Percentiles rank a stretch among this genome's conserved stretches.
phyloP scores from a whole-genome alignment of 2,888 invertebrate species.

The Diaphora mendica region DNA sequence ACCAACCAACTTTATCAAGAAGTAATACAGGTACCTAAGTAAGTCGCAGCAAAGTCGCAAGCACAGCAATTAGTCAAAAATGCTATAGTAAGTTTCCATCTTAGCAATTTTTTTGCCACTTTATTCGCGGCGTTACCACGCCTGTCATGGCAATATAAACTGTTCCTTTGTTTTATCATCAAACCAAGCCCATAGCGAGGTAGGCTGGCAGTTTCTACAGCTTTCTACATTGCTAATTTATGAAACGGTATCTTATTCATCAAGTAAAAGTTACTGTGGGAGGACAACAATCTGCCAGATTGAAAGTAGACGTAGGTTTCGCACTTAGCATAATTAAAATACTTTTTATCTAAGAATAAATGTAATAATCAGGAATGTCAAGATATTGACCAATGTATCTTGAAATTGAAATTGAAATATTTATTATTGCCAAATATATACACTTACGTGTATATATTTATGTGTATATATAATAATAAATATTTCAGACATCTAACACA shows the following conservation, averaged over 20 bases:
- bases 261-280: slow-evolving; percentile 20
- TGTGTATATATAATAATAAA: too few relatives aligned
- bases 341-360: slow-evolving; percentile 9
- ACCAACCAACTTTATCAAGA: background rate
- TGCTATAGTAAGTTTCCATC: background rate
- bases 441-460: too few relatives aligned
- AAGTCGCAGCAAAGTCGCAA: too few relatives aligned
- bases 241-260: slow-evolving; percentile 24
- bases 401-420: too few relatives aligned
- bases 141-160: slow-evolving; percentile 17
- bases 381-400: background rate
- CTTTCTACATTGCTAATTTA: slow-evolving; percentile 25
- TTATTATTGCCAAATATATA: too few relatives aligned
- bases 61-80: background rate
- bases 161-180: slow-evolving; percentile 24
- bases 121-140: slow-evolving; percentile 20
- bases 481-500: too few relatives aligned
- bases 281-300: slow-evolving; percentile 18
- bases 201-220: slow-evolving; percentile 16
- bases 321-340: slow-evolving; percentile 18
- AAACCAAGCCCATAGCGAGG: slow-evolving; percentile 15
- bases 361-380: background rate
- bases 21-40: too few relatives aligned
- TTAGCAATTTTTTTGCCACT: background rate
- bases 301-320: slow-evolving; percentile 9